Evolutionary conservation across 92 coral and sea anemone genomes (phyloP), one percentile per base, ranked within the genome.

Genomic region (Epizoanthus illoricatus): DNA sequence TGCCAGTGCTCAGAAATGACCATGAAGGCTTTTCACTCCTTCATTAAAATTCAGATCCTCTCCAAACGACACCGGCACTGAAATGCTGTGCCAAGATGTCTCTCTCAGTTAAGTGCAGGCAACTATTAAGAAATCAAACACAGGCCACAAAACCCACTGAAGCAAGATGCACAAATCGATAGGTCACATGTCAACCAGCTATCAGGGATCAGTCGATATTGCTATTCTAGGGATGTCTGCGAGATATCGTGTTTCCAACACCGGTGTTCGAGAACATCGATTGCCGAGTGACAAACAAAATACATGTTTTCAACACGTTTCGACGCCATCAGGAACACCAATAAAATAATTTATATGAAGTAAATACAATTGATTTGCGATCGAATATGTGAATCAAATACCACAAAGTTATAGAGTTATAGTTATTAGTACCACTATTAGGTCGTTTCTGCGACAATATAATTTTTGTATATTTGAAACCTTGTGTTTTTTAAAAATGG

Each of bases 221-320:
- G 54, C 5, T 0, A 62, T 62, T 33, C 63, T 16, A 36, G 19
- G 20, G 28, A 36, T 20, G 39, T 3, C 70, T 61, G 21, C 7
- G 15, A n/a, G 16, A 52, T 78, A 21, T 78, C 61, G 23, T 39
- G 7, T 78, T 78, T 63, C 82, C 36, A 16, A 19, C 57, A 63
- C 64, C 56, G 17, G 47, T n/a, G 69, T 59, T 63, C 11, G 24
- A n/a, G 76, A 57, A 15, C 16, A 19, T 42, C 41, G 64, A 23
- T 52, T 12, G 69, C 18, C 9, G 82, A 78, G 65, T 78, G 71
- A 78, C 67, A 62, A 78, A 78, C 71, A 78, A 62, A 61, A 58
- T 39, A 23, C 19, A 24, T 7, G 47, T 69, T 62, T 45, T 78
- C 71, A 63, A 63, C 82, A 76, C 40, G 11, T 76, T 45, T 18